Evolutionary conservation across 1,140 invertebrate genomes (phyloP), one percentile per base, ranked within the genome.

Genomic region (Apolygus lucorum): DNA sequence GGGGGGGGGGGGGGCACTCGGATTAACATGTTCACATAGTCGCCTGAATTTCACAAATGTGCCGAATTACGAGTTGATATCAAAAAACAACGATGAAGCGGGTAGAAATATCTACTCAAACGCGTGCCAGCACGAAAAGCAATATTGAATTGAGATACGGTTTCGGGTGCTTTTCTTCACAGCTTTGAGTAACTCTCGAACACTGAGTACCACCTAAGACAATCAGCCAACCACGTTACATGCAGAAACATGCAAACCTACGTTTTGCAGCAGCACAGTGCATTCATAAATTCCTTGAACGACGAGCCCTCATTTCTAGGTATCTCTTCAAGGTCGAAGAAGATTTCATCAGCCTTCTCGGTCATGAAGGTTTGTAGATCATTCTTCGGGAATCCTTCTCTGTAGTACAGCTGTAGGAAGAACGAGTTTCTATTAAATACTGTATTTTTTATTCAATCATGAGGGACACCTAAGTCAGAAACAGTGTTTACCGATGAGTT

Each of bases 341-440:
- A 89, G 0, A 89, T 82, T 68, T 90, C 89, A 26, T 89, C 87
- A 2, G 83, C 79, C 62, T 82, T 85, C 0, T 82, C 82, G 2
- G 85, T 83, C 25, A 95, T 87, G 76, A 95, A 95, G 62, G 84
- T 82, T 73, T 90, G 87, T 63, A 96, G 80, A 79, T 91, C 89
- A 77, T 86, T 92, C 72, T 91, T 88, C 2, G 92, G 92, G 75
- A 95, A 95, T 1, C 92, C 92, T 28, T 92, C 84, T 68, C 86
- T 87, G 78, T 94, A 94, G 80, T 92, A 95, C 73, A 89, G 79
- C 75, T 91, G 28, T n/a, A 71, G 69, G 27, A 69, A 64, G 24
- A 64, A 28, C 13, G 27, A 64, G 8, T 4, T 62, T 8, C 24
- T 62, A 8, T 62, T 62, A 13, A 8, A 62, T 11, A 49, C 17